These are phyloP conservation scores for Boulengeromyrus knoepffleri DNA, from an alignment of 2,113 vertebrate species.

Conservation along the genomic window DNA sequence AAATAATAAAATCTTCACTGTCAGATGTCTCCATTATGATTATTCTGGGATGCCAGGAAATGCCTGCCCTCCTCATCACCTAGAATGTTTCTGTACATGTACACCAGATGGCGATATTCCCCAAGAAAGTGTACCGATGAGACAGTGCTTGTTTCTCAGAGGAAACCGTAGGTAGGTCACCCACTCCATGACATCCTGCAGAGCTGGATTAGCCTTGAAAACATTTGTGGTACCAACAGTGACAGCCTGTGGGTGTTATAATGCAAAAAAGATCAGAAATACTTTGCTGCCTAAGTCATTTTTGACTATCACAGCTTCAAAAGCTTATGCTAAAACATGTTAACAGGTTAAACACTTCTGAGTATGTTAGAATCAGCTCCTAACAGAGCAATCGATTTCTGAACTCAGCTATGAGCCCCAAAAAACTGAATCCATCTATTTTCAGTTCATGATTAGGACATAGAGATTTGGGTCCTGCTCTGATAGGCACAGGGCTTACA, in stretches of 20 bases:
- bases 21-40: not conserved
- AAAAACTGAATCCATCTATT: not conserved
- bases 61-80: not conserved
- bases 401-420: not conserved
- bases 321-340: not conserved
- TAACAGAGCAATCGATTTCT: not conserved
- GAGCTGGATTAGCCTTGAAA: conserved; percentile 1
- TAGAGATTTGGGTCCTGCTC: not conserved
- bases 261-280: not conserved
- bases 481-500: not conserved
- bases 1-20: not conserved
- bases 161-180: conserved; percentile 12
- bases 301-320: not conserved
- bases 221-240: not conserved
- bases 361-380: not conserved
- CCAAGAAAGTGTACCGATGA: not conserved
- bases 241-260: not conserved
- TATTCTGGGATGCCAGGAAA: not conserved
- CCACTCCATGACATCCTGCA: not conserved
- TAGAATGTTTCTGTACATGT: not conserved
- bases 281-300: not conserved
- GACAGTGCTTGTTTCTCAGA: not conserved
- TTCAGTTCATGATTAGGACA: not conserved
- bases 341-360: not conserved
- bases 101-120: conserved; percentile 16